Conservation (phyloP, 2,888 invertebrate genomes). For the Hedya salicella region DNA sequence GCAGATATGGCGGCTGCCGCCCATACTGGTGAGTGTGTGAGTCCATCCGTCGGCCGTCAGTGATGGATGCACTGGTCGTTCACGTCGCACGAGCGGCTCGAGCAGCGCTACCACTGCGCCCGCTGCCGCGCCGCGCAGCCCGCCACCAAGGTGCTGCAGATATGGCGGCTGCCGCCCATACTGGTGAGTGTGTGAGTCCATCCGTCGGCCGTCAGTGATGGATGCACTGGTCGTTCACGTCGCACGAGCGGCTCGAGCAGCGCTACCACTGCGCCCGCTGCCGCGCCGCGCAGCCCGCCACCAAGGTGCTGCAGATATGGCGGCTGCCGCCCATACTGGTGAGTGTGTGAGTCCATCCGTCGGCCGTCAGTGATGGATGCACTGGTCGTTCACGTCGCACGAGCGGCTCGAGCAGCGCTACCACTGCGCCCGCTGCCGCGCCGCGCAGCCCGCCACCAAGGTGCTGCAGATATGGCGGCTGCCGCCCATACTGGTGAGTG, state of each 20-base stretch:
- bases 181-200: too few relatives aligned
- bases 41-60: not conserved
- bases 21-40: constrained; percentile 89
- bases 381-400: constrained; percentile 87
- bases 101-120: too few relatives aligned
- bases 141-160: too few relatives aligned
- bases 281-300: constrained; percentile 92
- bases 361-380: too few relatives aligned
- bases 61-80: too few relatives aligned
- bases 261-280: constrained; percentile 95
- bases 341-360: too few relatives aligned
- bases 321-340: constrained; percentile 94
- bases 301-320: constrained; percentile 97
- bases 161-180: too few relatives aligned
- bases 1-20: constrained; percentile 96
- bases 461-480: constrained; percentile 80
- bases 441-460: constrained; percentile 94
- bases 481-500: constrained; percentile 8
- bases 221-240: constrained; percentile 87
- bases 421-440: constrained; percentile 93
- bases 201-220: too few relatives aligned
- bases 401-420: constrained; percentile 90
- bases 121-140: too few relatives aligned
- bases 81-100: too few relatives aligned
- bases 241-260: constrained; percentile 87